These are phyloP conservation scores for Sesamia nonagrioides DNA, from an alignment of 1,140 invertebrate genomes.

Conservation along the genomic window DNA sequence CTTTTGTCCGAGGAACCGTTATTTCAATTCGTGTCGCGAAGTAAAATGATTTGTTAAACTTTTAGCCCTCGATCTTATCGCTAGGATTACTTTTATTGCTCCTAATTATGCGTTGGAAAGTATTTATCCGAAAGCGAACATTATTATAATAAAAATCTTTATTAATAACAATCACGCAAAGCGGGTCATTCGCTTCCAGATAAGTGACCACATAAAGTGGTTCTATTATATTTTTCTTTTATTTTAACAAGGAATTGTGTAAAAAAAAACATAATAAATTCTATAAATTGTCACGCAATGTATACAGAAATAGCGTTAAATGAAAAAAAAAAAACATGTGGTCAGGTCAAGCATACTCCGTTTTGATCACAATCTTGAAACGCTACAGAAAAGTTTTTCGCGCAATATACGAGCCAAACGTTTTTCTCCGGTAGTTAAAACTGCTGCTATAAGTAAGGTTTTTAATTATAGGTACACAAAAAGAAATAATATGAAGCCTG, in stretches of 20 bases:
- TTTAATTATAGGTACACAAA: conserved; percentile 7
- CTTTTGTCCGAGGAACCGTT: neutral
- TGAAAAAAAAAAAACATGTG: conserved; percentile 38
- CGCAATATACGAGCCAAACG: neutral
- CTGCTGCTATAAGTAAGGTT: neutral
- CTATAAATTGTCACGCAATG: conserved; percentile 55
- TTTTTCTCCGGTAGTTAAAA: too few relatives aligned
- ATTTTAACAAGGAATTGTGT: conserved; percentile 46
- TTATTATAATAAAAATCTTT: conserved; percentile 29
- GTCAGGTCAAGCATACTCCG: conserved; percentile 30
- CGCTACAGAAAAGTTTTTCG: conserved; percentile 14
- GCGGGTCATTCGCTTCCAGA: conserved; percentile 45
- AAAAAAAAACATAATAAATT: conserved; percentile 50
- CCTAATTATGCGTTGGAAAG: conserved; percentile 12
- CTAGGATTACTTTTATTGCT: conserved; percentile 2
- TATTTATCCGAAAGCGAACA: conserved; percentile 2
- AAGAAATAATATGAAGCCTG: conserved; percentile 1
- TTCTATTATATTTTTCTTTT: conserved; percentile 40
- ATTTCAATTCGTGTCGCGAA: neutral
- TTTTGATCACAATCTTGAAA: conserved; percentile 48
- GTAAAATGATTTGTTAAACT: neutral
- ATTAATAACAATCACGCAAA: conserved; percentile 54
- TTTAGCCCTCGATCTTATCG: neutral
- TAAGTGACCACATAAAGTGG: neutral
- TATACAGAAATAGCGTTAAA: conserved; percentile 51